Base-by-base conservation (phyloP, 2,797 vertebrate genomes). In the Sebastes taczanowskii region DNA sequence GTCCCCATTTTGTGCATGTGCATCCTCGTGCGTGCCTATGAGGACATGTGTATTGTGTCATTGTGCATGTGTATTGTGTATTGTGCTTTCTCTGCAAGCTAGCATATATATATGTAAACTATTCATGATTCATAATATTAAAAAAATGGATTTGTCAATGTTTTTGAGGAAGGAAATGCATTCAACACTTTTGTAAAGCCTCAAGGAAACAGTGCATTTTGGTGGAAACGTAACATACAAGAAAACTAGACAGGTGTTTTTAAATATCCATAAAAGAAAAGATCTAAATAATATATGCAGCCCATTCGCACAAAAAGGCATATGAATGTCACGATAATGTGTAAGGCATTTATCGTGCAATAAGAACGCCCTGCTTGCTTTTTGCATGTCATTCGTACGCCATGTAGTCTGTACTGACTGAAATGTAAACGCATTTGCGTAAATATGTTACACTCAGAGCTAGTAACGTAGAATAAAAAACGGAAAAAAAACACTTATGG, bases 301-400 rank as follows among this genome's bases (percentile, higher is more conserved):
- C 46, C 18, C 46, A 20, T 52, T n/a, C 0, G 46, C 46, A 9
- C 18, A 20, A 52, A 0, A n/a, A 52, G 7, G 1, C 18, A 18
- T n/a, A n/a, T 20, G 7, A 0, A n/a, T 52, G 46, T 0, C 18
- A 52, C 3, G 8, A 52, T 52, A 52, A 52, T 52, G 46, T 0
- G 7, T 18, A 49, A 49, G 16, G 46, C 18, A 49, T 0, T 49
- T 52, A 52, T 0, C 3, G 7, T 60, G 46, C 16, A 35, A 9
- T 23, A 6, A 29, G 5, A 29, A 42, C 6, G 7, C 34, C 34
- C 4, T 35, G 11, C 34, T 35, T 35, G 0, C 38, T 46, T 46
- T 49, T 49, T 4, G 46, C 18, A 0, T n/a, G 46, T 52, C 46
- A 52, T 52, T 52, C 7, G 7, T 20, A n/a, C 46, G 18, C 46